Evolutionary conservation across 2,797 vertebrate genomes (phyloP).

Genomic region (Halcyon chelicuti): DNA sequence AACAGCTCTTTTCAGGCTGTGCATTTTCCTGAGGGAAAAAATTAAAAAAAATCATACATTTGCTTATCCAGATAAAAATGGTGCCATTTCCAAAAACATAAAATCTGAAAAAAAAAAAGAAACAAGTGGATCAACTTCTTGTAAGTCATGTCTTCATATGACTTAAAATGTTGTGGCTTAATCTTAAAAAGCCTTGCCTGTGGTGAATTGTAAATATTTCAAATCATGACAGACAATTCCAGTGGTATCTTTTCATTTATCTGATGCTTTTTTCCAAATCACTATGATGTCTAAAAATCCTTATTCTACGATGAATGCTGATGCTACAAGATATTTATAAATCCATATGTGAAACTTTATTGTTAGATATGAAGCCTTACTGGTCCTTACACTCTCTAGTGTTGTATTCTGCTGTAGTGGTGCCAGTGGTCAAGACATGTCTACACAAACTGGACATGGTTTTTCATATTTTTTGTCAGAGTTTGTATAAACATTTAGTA

Average conservation of each 20-base stretch:
- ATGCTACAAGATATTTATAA: background rate
- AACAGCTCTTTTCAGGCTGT: background rate
- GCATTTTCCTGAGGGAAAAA: background rate
- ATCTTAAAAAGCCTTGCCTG: background rate
- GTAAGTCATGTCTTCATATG: background rate
- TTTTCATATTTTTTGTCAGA: background rate
- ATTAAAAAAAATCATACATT: background rate
- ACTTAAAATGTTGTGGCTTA: background rate
- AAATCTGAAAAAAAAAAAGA: background rate
- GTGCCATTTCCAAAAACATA: background rate
- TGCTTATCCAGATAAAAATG: background rate
- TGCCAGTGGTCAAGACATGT: background rate
- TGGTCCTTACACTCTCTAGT: background rate
- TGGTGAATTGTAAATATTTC: constrained; percentile 8
- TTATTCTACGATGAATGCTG: background rate
- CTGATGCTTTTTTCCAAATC: background rate
- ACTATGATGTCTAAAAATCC: background rate
- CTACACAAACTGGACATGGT: background rate
- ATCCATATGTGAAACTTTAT: background rate
- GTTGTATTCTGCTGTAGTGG: background rate
- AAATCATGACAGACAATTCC: background rate
- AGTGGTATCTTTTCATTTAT: background rate
- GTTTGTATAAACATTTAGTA: background rate
- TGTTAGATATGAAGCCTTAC: background rate
- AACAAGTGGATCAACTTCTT: background rate